phyloP scores from a whole-genome alignment of 2,797 vertebrate genomes.

The Poecile montanus region DNA sequence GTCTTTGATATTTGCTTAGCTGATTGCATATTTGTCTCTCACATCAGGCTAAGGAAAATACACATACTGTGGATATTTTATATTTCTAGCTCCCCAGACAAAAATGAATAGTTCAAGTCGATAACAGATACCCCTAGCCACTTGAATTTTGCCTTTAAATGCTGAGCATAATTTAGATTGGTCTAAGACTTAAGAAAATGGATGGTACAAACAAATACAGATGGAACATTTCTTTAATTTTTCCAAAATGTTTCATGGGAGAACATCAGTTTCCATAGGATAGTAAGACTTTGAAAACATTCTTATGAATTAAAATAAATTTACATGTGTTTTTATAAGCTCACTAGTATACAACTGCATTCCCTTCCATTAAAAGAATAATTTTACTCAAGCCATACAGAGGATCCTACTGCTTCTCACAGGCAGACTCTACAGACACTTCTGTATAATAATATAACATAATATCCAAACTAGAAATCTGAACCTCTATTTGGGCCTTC shows the following conservation, averaged over 20 bases:
- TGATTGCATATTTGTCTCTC: constrained; percentile 19
- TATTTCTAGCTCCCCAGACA: background rate
- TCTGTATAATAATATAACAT: background rate
- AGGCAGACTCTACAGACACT: background rate
- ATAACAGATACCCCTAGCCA: background rate
- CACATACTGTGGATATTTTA: background rate
- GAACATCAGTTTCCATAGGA: background rate
- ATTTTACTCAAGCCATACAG: background rate
- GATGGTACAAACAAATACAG: background rate
- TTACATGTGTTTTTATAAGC: background rate
- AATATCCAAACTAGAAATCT: background rate
- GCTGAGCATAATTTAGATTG: background rate
- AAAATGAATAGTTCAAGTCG: background rate
- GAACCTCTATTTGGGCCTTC: background rate
- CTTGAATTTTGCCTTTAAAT: background rate
- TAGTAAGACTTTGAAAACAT: background rate
- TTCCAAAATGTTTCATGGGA: background rate
- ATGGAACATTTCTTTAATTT: background rate
- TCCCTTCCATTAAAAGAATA: background rate
- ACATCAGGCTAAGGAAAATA: background rate
- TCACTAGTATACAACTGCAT: background rate
- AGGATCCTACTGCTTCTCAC: background rate
- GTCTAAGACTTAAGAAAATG: background rate
- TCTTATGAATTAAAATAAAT: background rate
- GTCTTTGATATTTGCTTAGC: constrained; percentile 19